These are phyloP conservation scores for Onychomys leucogaster DNA, from an alignment of 2,797 vertebrate genomes.

Conservation along the genomic window DNA sequence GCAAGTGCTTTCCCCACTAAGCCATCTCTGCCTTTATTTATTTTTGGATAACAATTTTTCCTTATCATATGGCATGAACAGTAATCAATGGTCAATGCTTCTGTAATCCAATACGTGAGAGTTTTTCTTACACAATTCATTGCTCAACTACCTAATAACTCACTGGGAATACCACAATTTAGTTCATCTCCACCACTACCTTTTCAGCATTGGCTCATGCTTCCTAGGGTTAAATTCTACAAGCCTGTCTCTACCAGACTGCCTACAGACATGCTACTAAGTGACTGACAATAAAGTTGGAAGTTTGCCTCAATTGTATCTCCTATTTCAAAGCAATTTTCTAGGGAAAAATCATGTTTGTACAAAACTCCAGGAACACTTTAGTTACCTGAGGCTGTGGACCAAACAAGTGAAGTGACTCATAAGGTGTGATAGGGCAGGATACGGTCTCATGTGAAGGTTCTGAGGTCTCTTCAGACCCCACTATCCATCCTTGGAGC, in stretches of 20 bases:
- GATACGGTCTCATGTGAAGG: accelerated
- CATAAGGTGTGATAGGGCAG: accelerated
- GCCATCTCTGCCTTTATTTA: neutral
- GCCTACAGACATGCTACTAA: neutral
- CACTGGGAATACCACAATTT: neutral
- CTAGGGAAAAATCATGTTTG: neutral
- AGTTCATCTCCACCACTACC: neutral
- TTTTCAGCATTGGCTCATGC: neutral
- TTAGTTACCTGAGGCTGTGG: neutral
- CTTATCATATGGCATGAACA: neutral
- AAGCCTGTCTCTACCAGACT: neutral
- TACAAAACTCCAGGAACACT: neutral
- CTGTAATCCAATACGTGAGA: neutral
- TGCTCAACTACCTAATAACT: neutral
- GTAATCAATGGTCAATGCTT: neutral
- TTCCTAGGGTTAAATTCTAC: neutral
- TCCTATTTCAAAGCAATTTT: neutral
- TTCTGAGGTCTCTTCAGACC: neutral
- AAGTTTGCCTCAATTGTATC: neutral
- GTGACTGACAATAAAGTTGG: neutral
- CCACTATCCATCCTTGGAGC: neutral
- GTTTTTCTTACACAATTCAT: neutral
- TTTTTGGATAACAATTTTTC: neutral
- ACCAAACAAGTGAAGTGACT: neutral
- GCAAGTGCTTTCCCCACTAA: neutral